Conservation (phyloP, 2,888 invertebrate genomes). For the Hypselothyrea guttata region DNA sequence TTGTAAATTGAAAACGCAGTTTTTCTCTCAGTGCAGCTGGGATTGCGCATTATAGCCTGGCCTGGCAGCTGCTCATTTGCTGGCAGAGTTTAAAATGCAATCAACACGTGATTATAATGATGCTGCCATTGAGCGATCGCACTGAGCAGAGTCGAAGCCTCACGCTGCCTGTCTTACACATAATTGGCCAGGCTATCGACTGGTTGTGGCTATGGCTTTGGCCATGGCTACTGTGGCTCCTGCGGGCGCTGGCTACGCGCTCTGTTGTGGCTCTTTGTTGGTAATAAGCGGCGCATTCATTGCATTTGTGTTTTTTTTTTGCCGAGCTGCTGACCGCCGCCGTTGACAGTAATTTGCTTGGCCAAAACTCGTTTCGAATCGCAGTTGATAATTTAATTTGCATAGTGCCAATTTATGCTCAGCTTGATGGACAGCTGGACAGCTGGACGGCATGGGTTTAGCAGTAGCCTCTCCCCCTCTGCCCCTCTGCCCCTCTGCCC, state of each 20-base stretch:
- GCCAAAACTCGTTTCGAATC: conserved; percentile 66
- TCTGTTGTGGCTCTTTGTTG: conserved; percentile 19
- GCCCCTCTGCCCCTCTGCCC: no score
- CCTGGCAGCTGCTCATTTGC: conserved; percentile 50
- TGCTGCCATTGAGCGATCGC: conserved; percentile 49
- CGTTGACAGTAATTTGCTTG: conserved; percentile 79
- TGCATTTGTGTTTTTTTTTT: conserved; percentile 46
- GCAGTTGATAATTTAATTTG: conserved; percentile 79
- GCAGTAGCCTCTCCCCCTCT: conserved; percentile 23
- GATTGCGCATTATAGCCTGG: conserved; percentile 35
- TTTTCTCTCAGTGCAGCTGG: conserved; percentile 10
- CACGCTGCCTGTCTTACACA: conserved; percentile 71
- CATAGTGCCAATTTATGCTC: conserved; percentile 79
- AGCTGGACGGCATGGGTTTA: conserved; percentile 53
- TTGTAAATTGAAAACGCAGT: no score
- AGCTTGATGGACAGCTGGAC: conserved; percentile 62
- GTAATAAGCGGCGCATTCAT: conserved; percentile 69
- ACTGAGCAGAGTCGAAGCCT: conserved; percentile 20
- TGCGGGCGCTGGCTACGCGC: conserved; percentile 15
- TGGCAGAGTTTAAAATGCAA: conserved; percentile 73
- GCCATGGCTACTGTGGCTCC: conserved; percentile 6
- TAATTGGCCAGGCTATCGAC: conserved; percentile 49
- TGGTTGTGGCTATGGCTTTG: no score
- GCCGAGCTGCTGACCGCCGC: conserved; percentile 32
- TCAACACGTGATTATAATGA: conserved; percentile 79